These are phyloP conservation scores for Diadema setosum DNA, from an alignment of 35 echinoderm and acorn worm species.

Conservation along the genomic window DNA sequence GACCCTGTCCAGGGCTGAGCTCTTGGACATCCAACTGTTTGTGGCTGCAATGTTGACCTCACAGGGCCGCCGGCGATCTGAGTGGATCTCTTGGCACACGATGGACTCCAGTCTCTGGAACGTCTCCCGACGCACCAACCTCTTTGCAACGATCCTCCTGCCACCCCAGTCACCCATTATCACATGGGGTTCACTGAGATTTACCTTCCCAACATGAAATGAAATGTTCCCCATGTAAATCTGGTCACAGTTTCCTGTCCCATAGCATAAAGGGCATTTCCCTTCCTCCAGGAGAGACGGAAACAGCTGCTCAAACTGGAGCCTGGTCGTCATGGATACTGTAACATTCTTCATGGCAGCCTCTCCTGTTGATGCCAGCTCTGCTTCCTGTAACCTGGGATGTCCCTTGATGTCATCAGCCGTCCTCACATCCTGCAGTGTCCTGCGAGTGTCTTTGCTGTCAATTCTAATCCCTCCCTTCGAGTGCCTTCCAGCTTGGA, in stretches of 20 bases:
- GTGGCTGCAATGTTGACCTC: background rate
- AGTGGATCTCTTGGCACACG: background rate
- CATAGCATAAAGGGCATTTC: conserved; percentile 48
- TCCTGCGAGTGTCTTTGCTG: conserved; percentile 2
- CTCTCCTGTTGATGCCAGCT: background rate
- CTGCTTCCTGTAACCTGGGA: background rate
- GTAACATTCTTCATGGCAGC: background rate
- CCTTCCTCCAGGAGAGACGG: conserved; percentile 46
- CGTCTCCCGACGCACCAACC: background rate
- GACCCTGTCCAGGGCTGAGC: background rate
- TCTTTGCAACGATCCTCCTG: background rate
- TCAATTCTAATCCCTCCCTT: background rate
- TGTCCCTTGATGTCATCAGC: conserved; percentile 14
- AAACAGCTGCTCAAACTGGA: background rate
- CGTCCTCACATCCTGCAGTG: background rate
- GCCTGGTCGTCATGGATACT: conserved; percentile 9
- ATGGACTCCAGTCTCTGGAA: background rate
- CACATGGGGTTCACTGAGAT: background rate
- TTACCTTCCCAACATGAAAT: background rate
- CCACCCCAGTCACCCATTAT: background rate
- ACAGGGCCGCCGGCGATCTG: background rate
- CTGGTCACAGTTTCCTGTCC: conserved; percentile 46
- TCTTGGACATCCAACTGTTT: background rate
- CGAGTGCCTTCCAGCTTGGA: background rate
- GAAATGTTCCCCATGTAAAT: conserved; percentile 46